Evolutionary conservation across 2,888 invertebrate species (phyloP), one percentile per base, ranked within the genome.

Genomic region (Piscicola geometra): DNA sequence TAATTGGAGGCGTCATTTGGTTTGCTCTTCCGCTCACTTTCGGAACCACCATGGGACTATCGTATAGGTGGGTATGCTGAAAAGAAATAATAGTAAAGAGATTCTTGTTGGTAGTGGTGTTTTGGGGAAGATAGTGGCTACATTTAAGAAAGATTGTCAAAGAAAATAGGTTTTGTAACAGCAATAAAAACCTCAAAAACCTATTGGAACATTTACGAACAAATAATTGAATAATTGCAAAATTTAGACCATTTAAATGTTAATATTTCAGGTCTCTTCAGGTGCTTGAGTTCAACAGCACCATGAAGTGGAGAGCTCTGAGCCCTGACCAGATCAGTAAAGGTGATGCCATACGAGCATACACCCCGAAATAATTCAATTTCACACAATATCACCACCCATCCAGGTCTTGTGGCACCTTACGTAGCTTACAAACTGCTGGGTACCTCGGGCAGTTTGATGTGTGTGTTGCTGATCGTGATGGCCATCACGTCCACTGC

Each of bases 1-100:
- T 86, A 15, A 74, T 79, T 0, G 86, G 86, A 0, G 85, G 85
- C 0, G 50, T 86, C 0, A 80, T 82, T 36, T 86, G 86, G 86
- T 86, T 86, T 76, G 83, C 85, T 25, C 82, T 86, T 25, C 86
- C 86, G 0, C 86, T 86, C 79, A 82, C 83, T n/a, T 80, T 86
- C 36, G 84, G 85, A 0, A 84, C 85, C 0, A 84, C 85, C 9
- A 84, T 85, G 82, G 85, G 85, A 0, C 77, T 85, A 25, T 83
- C 83, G 0, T 86, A 84, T 76, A 73, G 36, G 36, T 56, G 21
- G 3, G 60, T 41, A 41, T 9, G 15, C 9, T 41, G 41, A n/a
- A n/a, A n/a, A n/a, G n/a, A n/a, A n/a, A n/a, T n/a, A n/a, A n/a
- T n/a, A n/a, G n/a, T n/a, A n/a, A n/a, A n/a, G n/a, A n/a, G n/a